A percentile compares a stretch with the other conserved stretches of the same genome.
Evolutionary conservation across 1,140 invertebrate genomes (phyloP).

Genomic region (Drosophila prosaltans): DNA sequence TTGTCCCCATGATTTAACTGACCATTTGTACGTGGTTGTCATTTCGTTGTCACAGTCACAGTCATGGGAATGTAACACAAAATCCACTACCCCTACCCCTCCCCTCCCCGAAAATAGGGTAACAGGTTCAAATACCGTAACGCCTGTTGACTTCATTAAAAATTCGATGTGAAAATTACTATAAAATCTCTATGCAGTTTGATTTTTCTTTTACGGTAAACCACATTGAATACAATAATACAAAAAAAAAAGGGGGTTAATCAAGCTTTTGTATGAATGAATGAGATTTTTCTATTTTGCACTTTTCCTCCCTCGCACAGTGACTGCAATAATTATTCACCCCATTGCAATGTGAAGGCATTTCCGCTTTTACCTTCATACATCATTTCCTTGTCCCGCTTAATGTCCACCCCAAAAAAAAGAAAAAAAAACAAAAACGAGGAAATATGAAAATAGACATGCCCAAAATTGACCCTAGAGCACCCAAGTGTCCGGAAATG

Average conservation of each 20-base stretch:
- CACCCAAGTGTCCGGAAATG: slow-evolving; percentile 83
- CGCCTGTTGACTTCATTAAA: slow-evolving; percentile 53
- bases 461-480: slow-evolving; percentile 56
- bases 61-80: slow-evolving; percentile 68
- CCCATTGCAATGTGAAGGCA: slow-evolving; percentile 63
- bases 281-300: slow-evolving; percentile 16
- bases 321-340: slow-evolving; percentile 73
- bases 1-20: slow-evolving; percentile 32
- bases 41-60: neutral
- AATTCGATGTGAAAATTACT: slow-evolving; percentile 64
- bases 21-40: slow-evolving; percentile 25
- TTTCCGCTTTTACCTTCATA: slow-evolving; percentile 59
- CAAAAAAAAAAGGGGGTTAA: neutral
- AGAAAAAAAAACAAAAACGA: neutral
- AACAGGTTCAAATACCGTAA: slow-evolving; percentile 68
- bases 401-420: slow-evolving; percentile 27
- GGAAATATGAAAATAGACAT: too few relatives aligned
- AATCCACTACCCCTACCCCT: neutral
- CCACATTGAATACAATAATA: neutral
- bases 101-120: slow-evolving; percentile 15
- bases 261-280: slow-evolving; percentile 12
- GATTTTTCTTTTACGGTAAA: slow-evolving; percentile 12
- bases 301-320: slow-evolving; percentile 27
- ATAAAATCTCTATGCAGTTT: slow-evolving; percentile 47
- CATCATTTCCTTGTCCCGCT: slow-evolving; percentile 55